Evolutionary conservation across 2,113 vertebrate genomes (phyloP).

Genomic region (Burhinus bistriatus): DNA sequence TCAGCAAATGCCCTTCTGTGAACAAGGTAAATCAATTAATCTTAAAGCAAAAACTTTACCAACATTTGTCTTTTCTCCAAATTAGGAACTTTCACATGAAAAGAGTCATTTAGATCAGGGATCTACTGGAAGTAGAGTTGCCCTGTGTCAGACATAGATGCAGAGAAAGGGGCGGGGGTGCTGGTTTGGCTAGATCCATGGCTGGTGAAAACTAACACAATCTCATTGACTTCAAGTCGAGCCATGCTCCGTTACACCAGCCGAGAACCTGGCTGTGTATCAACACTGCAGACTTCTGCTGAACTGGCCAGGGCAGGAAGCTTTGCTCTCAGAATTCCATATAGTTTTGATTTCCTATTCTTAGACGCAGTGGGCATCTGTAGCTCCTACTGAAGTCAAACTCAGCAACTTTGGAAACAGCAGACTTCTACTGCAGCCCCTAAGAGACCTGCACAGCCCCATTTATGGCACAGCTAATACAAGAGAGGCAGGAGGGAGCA

Average conservation of each 20-base stretch:
- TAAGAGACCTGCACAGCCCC: neutral
- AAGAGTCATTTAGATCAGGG: neutral
- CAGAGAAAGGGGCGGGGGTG: neutral
- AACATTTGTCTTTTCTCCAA: neutral
- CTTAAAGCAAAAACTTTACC: neutral
- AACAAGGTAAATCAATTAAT: neutral
- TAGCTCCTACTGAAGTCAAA: neutral
- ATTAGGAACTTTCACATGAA: neutral
- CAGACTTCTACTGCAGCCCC: neutral
- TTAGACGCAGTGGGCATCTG: neutral
- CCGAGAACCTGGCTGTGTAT: neutral
- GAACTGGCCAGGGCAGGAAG: neutral
- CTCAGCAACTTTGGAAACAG: neutral
- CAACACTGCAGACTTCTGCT: neutral
- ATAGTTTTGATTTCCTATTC: neutral
- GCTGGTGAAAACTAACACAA: constrained; percentile 11
- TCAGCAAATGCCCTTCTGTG: neutral
- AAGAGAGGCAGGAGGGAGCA: neutral
- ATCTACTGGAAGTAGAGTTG: neutral
- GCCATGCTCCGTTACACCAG: neutral
- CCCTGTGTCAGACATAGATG: neutral
- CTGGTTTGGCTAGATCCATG: neutral
- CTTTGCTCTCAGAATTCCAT: neutral
- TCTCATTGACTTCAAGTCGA: neutral
- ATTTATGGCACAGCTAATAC: rapidly evolving